Conservation (phyloP, 2,888 invertebrate genomes). For the Miltochrista miniata region DNA sequence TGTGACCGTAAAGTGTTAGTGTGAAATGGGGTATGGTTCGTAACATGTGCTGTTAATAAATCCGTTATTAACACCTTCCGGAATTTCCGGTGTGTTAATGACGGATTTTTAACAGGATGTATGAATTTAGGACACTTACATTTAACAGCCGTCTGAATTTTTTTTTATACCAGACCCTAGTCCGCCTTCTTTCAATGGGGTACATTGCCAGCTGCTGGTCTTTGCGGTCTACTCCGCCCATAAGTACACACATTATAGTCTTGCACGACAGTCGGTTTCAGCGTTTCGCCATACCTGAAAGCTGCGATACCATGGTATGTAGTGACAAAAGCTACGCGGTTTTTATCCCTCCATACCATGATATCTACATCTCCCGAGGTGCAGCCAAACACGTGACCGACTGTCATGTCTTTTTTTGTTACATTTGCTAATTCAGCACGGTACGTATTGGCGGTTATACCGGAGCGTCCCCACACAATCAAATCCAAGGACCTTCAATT, state of each 20-base stretch:
- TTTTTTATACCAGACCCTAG: conserved; percentile 32
- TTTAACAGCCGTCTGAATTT: too few species aligned
- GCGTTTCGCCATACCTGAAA: too few species aligned
- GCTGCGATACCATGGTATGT: too few species aligned
- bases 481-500: conserved; percentile 15
- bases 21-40: too few species aligned
- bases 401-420: conserved; percentile 4
- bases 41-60: too few species aligned
- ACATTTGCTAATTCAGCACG: conserved; percentile 5
- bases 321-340: too few species aligned
- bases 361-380: conserved; percentile 9
- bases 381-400: conserved; percentile 9
- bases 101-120: too few species aligned
- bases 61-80: too few species aligned
- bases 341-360: conserved; percentile 21
- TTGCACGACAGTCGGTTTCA: background rate
- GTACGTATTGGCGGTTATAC: conserved; percentile 16
- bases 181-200: conserved; percentile 23
- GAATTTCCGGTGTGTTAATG: too few species aligned
- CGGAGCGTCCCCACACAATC: conserved; percentile 24
- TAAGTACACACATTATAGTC: conserved; percentile 9
- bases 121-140: too few species aligned
- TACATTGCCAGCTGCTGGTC: conserved; percentile 24
- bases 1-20: too few species aligned
- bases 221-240: conserved; percentile 9